These are phyloP conservation scores for Canis aureus DNA, from an alignment of 2,113 vertebrate genomes.

Conservation along the genomic window DNA sequence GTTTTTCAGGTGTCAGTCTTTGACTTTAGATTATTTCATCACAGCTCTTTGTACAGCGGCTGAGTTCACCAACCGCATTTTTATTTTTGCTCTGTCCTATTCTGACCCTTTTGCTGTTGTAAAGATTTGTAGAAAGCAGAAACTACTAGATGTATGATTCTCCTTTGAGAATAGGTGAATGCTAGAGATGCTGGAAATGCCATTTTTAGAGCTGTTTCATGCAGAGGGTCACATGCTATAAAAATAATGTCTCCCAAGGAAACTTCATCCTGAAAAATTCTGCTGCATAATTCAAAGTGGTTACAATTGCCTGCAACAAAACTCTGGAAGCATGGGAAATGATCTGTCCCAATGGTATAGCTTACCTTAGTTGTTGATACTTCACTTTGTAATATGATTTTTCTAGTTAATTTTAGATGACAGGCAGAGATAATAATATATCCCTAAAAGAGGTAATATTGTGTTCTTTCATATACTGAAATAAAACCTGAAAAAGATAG, in stretches of 20 bases:
- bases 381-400: constrained; percentile 31
- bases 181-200: background rate
- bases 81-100: background rate
- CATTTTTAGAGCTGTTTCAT: constrained; percentile 18
- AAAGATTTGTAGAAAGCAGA: background rate
- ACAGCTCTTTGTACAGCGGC: background rate
- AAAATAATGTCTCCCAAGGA: constrained; percentile 52
- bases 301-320: background rate
- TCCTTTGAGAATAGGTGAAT: background rate
- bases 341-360: background rate
- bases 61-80: background rate
- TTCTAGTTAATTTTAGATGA: constrained; percentile 26
- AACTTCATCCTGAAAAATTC: background rate
- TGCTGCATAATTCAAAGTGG: constrained; percentile 43
- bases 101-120: background rate
- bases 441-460: background rate
- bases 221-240: background rate
- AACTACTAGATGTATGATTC: background rate
- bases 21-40: background rate
- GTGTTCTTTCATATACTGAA: background rate
- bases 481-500: background rate
- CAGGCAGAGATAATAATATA: background rate
- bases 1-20: background rate
- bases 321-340: background rate
- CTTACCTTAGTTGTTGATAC: background rate